phyloP scores from a whole-genome alignment of 2,113 vertebrate species.

The Psittacula cyanocephala region DNA sequence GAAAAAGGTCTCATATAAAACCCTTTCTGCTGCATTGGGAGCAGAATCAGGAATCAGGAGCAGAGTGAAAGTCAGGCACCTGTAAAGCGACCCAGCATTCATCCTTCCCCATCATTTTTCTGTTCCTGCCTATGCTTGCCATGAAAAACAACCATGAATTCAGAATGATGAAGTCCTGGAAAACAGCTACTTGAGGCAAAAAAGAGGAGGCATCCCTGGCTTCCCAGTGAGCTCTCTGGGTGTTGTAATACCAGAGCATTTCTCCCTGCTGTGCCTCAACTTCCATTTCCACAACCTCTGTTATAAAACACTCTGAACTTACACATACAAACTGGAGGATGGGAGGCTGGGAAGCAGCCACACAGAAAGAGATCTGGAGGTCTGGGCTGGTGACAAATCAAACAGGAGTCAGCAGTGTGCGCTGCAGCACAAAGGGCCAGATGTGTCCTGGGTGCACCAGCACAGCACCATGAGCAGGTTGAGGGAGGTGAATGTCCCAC shows the following conservation, averaged over 20 bases:
- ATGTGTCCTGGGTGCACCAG: background rate
- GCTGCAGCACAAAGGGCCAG: background rate
- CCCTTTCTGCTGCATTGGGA: background rate
- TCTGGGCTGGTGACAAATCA: too few species aligned
- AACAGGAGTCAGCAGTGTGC: background rate
- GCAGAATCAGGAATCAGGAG: background rate
- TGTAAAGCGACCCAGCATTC: background rate
- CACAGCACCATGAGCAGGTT: background rate
- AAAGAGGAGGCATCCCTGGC: background rate
- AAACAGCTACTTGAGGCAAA: background rate
- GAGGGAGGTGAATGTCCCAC: background rate
- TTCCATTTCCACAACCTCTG: background rate
- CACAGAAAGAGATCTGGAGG: background rate
- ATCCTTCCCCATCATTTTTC: background rate
- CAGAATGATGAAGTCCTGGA: background rate
- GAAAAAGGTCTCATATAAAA: background rate
- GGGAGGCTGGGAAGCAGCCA: background rate
- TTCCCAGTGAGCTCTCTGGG: background rate
- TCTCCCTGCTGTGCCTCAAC: background rate
- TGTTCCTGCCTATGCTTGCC: background rate
- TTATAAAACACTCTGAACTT: background rate
- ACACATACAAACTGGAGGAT: accelerated
- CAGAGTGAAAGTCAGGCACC: background rate
- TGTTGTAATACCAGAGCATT: background rate
- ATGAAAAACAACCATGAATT: background rate